These are phyloP conservation scores for Phacellophora camtschatica DNA, from an alignment of 30 jellyfish, hydroid and myxozoan genomes.

Conservation along the genomic window DNA sequence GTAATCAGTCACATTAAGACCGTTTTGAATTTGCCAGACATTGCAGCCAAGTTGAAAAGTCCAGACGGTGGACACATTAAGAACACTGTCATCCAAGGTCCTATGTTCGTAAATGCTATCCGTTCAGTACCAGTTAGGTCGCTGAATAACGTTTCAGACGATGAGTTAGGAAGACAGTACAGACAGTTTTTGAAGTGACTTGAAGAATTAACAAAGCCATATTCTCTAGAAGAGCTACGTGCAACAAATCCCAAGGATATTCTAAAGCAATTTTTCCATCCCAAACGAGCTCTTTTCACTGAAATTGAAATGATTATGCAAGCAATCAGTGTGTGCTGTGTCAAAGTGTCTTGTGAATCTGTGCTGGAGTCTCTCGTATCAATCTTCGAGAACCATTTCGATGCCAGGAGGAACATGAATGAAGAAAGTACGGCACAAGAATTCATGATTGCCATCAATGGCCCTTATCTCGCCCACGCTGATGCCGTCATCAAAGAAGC, in stretches of 20 bases:
- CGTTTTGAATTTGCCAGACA: not conserved
- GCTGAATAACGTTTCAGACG: not conserved
- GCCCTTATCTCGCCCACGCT: constrained; percentile 30
- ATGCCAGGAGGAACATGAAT: not conserved
- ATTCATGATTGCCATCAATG: constrained; percentile 8
- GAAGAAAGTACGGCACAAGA: not conserved
- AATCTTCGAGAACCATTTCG: not conserved
- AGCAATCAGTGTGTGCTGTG: not conserved
- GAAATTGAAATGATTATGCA: not conserved
- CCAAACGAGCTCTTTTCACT: constrained; percentile 11
- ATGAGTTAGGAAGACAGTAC: not conserved
- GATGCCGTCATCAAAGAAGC: constrained; percentile 24
- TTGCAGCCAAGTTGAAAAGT: not conserved
- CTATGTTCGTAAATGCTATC: too few relatives aligned
- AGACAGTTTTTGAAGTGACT: not conserved
- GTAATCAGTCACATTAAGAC: not conserved
- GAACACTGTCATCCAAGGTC: too few relatives aligned
- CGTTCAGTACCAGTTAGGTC: too few relatives aligned
- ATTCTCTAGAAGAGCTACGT: constrained; percentile 7
- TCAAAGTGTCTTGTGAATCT: not conserved
- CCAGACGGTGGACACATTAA: not conserved
- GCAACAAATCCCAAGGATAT: not conserved
- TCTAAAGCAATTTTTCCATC: not conserved
- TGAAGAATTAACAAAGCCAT: constrained; percentile 9
- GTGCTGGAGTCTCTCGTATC: not conserved